Percentiles rank a stretch among this genome's conserved stretches.
phyloP scores from a whole-genome alignment of 2,113 vertebrate genomes.

The Coregonus clupeaformis region DNA sequence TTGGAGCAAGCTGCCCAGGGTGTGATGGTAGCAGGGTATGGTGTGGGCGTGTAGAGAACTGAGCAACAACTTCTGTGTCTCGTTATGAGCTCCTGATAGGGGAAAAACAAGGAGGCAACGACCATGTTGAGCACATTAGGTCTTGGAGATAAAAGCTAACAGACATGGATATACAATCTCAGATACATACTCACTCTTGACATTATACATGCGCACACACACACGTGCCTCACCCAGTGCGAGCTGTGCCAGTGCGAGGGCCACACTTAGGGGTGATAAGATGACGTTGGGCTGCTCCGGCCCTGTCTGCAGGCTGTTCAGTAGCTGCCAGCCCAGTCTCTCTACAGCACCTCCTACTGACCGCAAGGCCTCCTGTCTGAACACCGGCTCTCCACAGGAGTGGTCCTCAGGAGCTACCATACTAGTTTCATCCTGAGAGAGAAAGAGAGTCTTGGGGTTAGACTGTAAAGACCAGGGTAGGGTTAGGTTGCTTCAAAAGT shows the following conservation, averaged over 20 bases:
- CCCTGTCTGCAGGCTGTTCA: constrained; percentile 68
- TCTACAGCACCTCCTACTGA: constrained; percentile 72
- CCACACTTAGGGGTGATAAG: constrained; percentile 82
- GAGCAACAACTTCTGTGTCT: constrained; percentile 73
- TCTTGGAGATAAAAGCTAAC: too few species aligned
- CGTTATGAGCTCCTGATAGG: constrained; percentile 75
- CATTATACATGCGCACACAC: background rate
- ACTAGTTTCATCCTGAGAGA: background rate
- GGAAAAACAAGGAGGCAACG: too few species aligned
- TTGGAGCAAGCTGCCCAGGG: constrained; percentile 56
- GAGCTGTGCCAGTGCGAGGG: constrained; percentile 79
- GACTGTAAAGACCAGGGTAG: background rate
- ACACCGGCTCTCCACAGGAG: constrained; percentile 29
- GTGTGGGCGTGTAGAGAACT: constrained; percentile 65
- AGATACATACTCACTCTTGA: background rate
- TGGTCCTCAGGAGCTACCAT: background rate
- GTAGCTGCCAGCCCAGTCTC: constrained; percentile 74
- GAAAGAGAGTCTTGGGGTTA: background rate
- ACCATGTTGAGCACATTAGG: too few species aligned
- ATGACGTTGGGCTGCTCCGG: constrained; percentile 71
- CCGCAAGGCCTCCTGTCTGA: constrained; percentile 29
- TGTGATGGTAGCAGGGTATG: constrained; percentile 70
- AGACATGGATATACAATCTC: background rate
- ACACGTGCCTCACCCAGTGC: constrained; percentile 71
- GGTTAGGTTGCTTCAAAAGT: background rate